These are phyloP conservation scores for Seriola aureovittata DNA, from an alignment of 2,113 vertebrate genomes.

Conservation along the genomic window DNA sequence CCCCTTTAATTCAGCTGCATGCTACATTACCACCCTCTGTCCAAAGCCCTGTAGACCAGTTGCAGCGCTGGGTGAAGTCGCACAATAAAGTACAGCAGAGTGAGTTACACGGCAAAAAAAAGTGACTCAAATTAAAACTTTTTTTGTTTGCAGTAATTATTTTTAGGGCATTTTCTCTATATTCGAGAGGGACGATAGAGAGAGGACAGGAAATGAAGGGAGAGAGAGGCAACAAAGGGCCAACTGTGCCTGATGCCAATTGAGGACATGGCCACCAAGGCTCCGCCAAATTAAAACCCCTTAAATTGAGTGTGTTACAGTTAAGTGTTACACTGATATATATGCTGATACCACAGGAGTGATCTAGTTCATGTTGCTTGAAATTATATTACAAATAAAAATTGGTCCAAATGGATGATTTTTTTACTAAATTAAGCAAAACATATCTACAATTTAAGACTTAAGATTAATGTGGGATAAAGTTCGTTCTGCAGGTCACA, in stretches of 20 bases:
- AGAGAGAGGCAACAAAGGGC: not conserved
- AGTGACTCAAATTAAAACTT: not conserved
- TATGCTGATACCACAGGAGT: not conserved
- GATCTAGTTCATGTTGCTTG: not conserved
- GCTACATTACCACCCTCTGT: constrained; percentile 74
- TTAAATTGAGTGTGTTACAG: not conserved
- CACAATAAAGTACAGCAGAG: constrained; percentile 16
- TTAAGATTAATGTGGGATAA: not conserved
- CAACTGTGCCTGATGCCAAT: not conserved
- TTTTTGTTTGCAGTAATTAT: not conserved
- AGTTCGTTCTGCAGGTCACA: not conserved
- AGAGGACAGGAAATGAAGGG: not conserved
- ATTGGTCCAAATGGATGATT: not conserved
- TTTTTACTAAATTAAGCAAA: not conserved
- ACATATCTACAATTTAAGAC: not conserved
- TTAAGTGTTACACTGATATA: not conserved
- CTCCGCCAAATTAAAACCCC: constrained; percentile 8
- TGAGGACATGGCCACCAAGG: not conserved
- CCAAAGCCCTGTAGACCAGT: constrained; percentile 60
- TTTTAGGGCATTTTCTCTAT: not conserved
- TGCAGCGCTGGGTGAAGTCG: constrained; percentile 32
- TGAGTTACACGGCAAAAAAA: constrained; percentile 28
- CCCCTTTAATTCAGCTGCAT: constrained; percentile 80
- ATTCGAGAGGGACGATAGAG: not conserved
- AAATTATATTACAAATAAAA: not conserved